These are phyloP conservation scores for Natrix natrix DNA, from an alignment of 2,797 vertebrate species.

Conservation along the genomic window DNA sequence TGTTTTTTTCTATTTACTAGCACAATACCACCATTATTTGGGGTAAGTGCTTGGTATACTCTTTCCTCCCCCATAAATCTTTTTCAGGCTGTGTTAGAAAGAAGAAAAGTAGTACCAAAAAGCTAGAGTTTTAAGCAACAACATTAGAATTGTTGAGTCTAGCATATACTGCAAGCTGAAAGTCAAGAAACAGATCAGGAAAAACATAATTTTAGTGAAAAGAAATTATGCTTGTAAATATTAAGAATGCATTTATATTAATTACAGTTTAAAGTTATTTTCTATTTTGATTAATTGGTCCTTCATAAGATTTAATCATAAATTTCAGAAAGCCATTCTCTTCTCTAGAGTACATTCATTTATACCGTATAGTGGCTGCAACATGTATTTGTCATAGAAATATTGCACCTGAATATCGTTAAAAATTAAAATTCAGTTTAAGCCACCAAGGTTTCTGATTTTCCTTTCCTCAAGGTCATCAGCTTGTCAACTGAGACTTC, in stretches of 20 bases:
- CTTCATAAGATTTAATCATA: neutral
- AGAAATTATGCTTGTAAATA: slow-evolving; percentile 27
- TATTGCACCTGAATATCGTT: neutral
- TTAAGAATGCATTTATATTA: neutral
- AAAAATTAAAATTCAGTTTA: neutral
- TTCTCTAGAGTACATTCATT: neutral
- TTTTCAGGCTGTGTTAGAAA: slow-evolving; percentile 38
- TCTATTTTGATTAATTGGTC: neutral
- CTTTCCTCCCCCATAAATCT: slow-evolving; percentile 6
- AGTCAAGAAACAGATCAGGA: neutral
- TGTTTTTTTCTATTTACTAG: slow-evolving; percentile 57
- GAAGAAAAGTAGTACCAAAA: slow-evolving; percentile 48
- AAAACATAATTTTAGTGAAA: slow-evolving; percentile 39
- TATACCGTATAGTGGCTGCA: neutral
- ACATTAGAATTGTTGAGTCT: slow-evolving; percentile 35
- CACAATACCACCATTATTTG: slow-evolving; percentile 73
- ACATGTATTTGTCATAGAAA: neutral
- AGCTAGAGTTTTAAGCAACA: slow-evolving; percentile 34
- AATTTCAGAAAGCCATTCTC: neutral
- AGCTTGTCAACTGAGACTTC: neutral
- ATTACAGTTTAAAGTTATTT: neutral
- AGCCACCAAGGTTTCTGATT: neutral
- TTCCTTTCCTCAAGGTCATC: neutral
- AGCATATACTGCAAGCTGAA: slow-evolving; percentile 14
- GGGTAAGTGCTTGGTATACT: slow-evolving; percentile 39